phyloP scores from a whole-genome alignment of 2,797 vertebrate species.

The Leptatherina wallacei region DNA sequence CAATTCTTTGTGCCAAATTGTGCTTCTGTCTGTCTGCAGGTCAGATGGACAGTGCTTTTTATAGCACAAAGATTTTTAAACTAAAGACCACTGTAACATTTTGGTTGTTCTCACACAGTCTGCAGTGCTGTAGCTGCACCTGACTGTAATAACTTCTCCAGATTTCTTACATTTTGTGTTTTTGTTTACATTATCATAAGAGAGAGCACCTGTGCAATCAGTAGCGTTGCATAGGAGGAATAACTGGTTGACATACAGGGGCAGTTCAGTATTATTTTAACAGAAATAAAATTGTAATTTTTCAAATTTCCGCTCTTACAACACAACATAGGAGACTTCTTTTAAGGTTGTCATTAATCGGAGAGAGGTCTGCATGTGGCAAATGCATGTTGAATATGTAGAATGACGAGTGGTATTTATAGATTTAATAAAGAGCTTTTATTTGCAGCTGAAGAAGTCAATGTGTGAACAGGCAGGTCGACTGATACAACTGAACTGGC shows the following conservation, averaged over 20 bases:
- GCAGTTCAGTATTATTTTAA: background rate
- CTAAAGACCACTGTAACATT: slow-evolving; percentile 10
- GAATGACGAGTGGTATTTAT: too few species aligned
- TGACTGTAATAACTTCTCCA: background rate
- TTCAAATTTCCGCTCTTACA: too few species aligned
- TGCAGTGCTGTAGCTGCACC: background rate
- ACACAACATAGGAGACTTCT: too few species aligned
- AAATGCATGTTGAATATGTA: too few species aligned
- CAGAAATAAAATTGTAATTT: too few species aligned
- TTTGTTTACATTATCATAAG: slow-evolving; percentile 5
- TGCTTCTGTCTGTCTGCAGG: slow-evolving; percentile 2
- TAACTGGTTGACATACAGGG: background rate
- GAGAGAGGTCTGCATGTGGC: too few species aligned
- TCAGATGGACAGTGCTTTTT: background rate
- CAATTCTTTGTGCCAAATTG: slow-evolving; percentile 11
- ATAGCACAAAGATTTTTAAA: background rate
- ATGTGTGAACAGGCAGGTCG: too few species aligned
- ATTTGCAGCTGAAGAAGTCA: too few species aligned
- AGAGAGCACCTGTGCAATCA: background rate
- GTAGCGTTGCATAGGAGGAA: background rate
- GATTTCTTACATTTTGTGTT: background rate
- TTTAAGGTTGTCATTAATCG: too few species aligned
- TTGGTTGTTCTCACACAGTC: slow-evolving; percentile 15
- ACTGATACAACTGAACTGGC: too few species aligned
- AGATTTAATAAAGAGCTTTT: too few species aligned